Conservation (phyloP, 2,797 vertebrate species). For the Protonibea diacanthus region DNA sequence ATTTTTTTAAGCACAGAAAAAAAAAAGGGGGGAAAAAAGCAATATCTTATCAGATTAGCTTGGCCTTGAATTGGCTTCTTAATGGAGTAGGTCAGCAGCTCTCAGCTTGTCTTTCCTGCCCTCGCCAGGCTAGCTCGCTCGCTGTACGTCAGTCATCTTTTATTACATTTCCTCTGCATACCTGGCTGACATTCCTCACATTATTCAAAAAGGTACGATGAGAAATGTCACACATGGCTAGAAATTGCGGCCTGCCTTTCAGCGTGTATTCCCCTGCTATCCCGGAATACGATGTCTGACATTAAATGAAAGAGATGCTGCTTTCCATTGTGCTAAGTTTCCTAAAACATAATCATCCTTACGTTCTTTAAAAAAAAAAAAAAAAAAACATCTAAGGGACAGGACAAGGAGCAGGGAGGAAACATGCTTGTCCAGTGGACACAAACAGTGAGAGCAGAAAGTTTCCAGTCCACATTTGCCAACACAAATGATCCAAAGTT, state of each 20-base stretch:
- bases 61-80: slow-evolving; percentile 41
- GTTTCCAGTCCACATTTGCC: slow-evolving; percentile 67
- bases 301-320: slow-evolving; percentile 7
- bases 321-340: slow-evolving; percentile 19
- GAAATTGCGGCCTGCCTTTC: slow-evolving; percentile 18
- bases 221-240: slow-evolving; percentile 65
- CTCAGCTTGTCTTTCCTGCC: slow-evolving; percentile 56
- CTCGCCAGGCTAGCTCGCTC: slow-evolving; percentile 43
- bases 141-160: slow-evolving; percentile 60
- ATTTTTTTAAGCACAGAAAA: background rate
- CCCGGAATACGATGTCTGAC: background rate
- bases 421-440: slow-evolving; percentile 60
- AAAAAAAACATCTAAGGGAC: slow-evolving; percentile 16
- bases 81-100: slow-evolving; percentile 39
- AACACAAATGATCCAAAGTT: slow-evolving; percentile 58
- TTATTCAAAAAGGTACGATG: slow-evolving; percentile 52
- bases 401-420: slow-evolving; percentile 45
- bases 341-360: background rate
- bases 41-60: slow-evolving; percentile 45
- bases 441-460: slow-evolving; percentile 62
- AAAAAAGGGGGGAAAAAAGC: slow-evolving; percentile 12
- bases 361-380: slow-evolving; percentile 14
- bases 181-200: slow-evolving; percentile 67
- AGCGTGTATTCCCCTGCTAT: background rate
- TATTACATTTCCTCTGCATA: slow-evolving; percentile 72